Percentiles rank a stretch among this genome's conserved stretches.
Conservation (phyloP, 2,797 vertebrate species). For the Clarias laeviceps region DNA sequence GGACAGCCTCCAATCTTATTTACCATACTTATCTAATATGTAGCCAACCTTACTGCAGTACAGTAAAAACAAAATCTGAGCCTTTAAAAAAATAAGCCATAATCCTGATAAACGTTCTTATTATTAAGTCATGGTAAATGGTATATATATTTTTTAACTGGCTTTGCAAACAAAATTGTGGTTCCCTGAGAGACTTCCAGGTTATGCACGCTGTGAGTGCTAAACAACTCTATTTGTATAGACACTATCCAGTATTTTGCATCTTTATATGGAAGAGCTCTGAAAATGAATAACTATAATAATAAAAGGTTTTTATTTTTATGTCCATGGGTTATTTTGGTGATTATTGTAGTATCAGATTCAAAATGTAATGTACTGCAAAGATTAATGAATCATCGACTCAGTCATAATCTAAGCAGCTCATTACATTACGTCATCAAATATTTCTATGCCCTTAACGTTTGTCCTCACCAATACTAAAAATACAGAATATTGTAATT, state of each 20-base stretch:
- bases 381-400: background rate
- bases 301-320: background rate
- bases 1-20: too few relatives aligned
- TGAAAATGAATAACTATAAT: background rate
- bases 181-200: background rate
- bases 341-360: background rate
- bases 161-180: background rate
- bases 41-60: background rate
- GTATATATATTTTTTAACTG: background rate
- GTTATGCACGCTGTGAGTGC: background rate
- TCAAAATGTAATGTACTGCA: background rate
- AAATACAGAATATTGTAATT: background rate
- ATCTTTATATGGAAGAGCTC: background rate
- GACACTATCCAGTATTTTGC: background rate
- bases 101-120: background rate
- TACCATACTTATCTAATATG: background rate
- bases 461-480: constrained; percentile 9
- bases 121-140: background rate
- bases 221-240: background rate
- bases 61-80: background rate
- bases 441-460: background rate
- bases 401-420: background rate
- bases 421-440: constrained; percentile 19
- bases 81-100: background rate
- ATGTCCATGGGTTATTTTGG: background rate